These are phyloP conservation scores for Latrodectus hesperus DNA, from an alignment of 2,888 invertebrate genomes.

Conservation along the genomic window DNA sequence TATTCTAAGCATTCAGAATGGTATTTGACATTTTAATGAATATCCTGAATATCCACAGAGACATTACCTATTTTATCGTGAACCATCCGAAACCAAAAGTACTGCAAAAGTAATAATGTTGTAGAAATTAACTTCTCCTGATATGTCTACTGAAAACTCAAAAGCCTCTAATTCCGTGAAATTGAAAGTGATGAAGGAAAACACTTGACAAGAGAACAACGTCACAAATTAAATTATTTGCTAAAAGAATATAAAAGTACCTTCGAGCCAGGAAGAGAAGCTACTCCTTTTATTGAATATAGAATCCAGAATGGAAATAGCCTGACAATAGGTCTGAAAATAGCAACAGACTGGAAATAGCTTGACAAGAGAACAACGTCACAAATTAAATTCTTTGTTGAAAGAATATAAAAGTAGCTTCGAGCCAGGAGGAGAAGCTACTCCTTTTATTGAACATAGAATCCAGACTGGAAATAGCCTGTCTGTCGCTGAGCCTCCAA, in stretches of 20 bases:
- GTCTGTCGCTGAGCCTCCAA: slow-evolving; percentile 1
- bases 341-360: no score
- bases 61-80: neutral
- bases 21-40: slow-evolving; percentile 1
- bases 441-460: no score
- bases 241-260: neutral
- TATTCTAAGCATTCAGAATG: neutral
- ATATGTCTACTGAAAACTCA: neutral
- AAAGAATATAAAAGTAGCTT: no score
- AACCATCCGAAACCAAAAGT: neutral
- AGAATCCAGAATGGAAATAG: neutral
- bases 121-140: no score
- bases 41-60: neutral
- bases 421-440: no score
- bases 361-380: no score
- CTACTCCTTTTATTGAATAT: neutral
- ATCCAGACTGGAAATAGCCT: neutral
- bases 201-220: neutral
- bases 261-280: slow-evolving; percentile 5
- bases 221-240: neutral
- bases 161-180: neutral
- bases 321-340: no score
- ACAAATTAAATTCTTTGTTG: no score
- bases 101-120: no score
- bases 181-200: no score